Conservation (phyloP, 92 coral and sea anemone species). For the Phymanthus crucifer region DNA sequence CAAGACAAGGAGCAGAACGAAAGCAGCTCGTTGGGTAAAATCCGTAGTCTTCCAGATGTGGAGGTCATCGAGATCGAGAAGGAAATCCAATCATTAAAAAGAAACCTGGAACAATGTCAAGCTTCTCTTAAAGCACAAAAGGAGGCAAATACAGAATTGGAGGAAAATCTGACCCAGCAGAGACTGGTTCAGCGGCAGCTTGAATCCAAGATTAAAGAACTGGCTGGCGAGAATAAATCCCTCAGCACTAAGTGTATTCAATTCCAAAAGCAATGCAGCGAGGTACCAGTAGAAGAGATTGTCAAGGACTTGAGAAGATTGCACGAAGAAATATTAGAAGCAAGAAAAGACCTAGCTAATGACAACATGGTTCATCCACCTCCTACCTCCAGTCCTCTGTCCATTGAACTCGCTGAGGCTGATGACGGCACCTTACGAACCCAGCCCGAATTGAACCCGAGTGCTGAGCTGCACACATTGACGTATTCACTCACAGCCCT, state of each 20-base stretch:
- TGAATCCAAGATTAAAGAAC: not conserved
- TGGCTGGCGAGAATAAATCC: not conserved
- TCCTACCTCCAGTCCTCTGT: constrained; percentile 13
- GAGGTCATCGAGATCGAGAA: constrained; percentile 21
- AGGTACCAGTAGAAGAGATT: not conserved
- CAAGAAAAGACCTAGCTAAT: constrained; percentile 2
- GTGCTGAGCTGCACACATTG: constrained; percentile 11
- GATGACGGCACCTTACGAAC: not conserved
- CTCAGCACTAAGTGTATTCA: not conserved
- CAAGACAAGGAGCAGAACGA: not conserved
- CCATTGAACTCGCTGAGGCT: constrained; percentile 26
- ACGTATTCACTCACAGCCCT: constrained; percentile 18
- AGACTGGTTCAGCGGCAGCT: constrained; percentile 1
- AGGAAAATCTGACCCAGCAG: not conserved
- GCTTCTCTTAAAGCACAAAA: constrained; percentile 7
- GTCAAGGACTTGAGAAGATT: constrained; percentile 7
- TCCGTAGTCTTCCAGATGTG: constrained; percentile 12
- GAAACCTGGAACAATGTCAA: constrained; percentile 18
- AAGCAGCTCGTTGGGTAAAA: not conserved
- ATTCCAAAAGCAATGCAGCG: not conserved
- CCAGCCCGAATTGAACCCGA: not conserved
- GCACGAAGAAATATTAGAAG: not conserved
- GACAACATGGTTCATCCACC: not conserved
- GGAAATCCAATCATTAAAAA: constrained; percentile 10
- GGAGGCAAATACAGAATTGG: constrained; percentile 4